Percentiles rank a stretch among this genome's conserved stretches.
Conservation (phyloP, 2,797 vertebrate genomes). For the Babyrousa celebensis region DNA sequence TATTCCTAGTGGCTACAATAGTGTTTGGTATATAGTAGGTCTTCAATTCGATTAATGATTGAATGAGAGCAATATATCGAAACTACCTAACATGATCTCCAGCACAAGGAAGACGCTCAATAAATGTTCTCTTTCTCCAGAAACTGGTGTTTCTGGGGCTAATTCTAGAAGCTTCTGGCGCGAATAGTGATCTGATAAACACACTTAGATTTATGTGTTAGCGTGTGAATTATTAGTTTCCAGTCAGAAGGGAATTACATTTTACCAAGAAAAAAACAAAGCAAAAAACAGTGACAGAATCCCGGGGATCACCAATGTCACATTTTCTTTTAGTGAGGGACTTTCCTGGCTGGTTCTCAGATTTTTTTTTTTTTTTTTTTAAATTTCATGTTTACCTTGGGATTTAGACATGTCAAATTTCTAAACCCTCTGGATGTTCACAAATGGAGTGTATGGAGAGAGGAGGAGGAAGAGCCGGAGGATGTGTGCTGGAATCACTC, state of each 20-base stretch:
- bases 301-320: conserved; percentile 59
- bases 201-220: conserved; percentile 20
- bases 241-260: conserved; percentile 51
- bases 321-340: conserved; percentile 37
- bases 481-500: background rate
- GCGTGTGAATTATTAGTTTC: conserved; percentile 53
- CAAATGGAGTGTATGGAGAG: background rate
- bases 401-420: conserved; percentile 15
- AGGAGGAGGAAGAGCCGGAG: background rate
- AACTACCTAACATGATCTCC: conserved; percentile 20
- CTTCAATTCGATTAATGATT: background rate
- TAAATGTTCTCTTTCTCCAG: conserved; percentile 43
- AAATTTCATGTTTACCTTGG: background rate
- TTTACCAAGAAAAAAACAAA: conserved; percentile 35
- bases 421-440: background rate
- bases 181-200: conserved; percentile 53
- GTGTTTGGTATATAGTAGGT: conserved; percentile 3
- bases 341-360: conserved; percentile 49
- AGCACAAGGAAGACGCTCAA: background rate
- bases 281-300: conserved; percentile 27
- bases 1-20: background rate
- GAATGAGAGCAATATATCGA: conserved; percentile 9
- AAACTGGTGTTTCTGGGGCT: background rate
- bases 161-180: conserved; percentile 51
- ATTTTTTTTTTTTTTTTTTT: background rate